Base-by-base conservation (phyloP, 1,140 invertebrate species). In the Leguminivora glycinivorella region DNA sequence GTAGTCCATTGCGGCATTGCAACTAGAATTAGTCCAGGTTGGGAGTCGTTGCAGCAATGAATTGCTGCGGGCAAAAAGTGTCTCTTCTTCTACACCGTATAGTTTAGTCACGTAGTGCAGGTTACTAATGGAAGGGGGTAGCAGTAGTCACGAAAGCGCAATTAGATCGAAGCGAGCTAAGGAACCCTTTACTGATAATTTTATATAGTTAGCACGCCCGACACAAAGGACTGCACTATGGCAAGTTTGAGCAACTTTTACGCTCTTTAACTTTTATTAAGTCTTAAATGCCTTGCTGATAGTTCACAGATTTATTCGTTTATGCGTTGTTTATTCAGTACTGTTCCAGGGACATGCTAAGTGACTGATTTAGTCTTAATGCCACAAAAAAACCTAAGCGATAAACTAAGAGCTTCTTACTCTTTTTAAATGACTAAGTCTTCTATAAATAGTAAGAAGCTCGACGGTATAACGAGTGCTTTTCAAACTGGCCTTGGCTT, bases 181-280 rank as follows among this genome's bases (percentile, higher is more conserved):
- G 79, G 78, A 87, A 87, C 79, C 84, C 84, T 87, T 87, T 83
- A 71, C 75, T 72, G 78, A 76, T 81, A 83, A 84, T 87, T 83
- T 85, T 76, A 85, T 74, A 76, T 82, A 82, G 84, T 87, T 87
- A 85, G 76, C 75, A 79, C 77, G 74, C 72, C 47, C 60, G 75
- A 77, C 73, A 77, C 76, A 75, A 74, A 78, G 81, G 77, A 75
- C 81, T 77, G 47, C 71, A 69, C 52, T 63, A 63, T 19, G 2
- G 14, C 25, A 7, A 63, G 26, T 63, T 63, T 52, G 26, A 29
- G 58, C 4, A 63, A 63, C 25, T 63, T 60, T 29, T 29, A 63
- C 26, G 56, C 24, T 34, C 26, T 63, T 63, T 31, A 17, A 63
- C 4, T 63, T 63, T 63, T 63, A 63, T 63, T 29, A 25, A 25